Conservation (phyloP, 2,113 vertebrate genomes). For the Plecturocebus donacophilus region DNA sequence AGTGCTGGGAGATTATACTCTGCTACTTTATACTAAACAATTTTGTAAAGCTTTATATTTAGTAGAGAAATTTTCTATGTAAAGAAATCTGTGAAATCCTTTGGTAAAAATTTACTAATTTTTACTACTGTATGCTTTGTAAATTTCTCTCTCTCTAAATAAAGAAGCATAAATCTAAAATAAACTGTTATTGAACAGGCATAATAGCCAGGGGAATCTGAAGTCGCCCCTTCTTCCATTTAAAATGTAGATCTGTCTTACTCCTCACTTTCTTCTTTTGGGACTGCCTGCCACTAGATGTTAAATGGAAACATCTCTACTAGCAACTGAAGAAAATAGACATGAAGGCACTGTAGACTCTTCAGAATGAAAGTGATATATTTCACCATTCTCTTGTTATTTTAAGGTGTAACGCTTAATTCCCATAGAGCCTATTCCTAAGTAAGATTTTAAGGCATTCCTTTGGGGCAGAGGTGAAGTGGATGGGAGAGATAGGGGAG, state of each 20-base stretch:
- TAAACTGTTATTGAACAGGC: neutral
- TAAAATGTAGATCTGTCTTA: constrained; percentile 49
- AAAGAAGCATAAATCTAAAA: constrained; percentile 22
- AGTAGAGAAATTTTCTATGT: constrained; percentile 5
- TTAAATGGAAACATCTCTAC: constrained; percentile 55
- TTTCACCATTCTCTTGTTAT: constrained; percentile 47
- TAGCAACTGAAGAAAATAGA: constrained; percentile 40
- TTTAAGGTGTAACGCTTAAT: constrained; percentile 42
- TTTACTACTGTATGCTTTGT: neutral
- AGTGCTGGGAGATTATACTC: neutral
- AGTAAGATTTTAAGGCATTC: neutral
- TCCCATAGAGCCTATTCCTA: neutral
- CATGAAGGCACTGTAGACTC: neutral
- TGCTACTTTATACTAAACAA: neutral
- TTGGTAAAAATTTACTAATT: constrained; percentile 38
- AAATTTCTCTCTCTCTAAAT: constrained; percentile 20
- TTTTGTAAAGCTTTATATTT: constrained; percentile 24
- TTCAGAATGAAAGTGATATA: constrained; percentile 53
- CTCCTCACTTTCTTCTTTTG: constrained; percentile 41
- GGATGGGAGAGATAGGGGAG: neutral
- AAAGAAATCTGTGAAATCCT: constrained; percentile 4
- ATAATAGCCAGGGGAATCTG: neutral
- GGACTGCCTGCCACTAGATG: neutral
- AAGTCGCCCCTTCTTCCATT: constrained; percentile 20
- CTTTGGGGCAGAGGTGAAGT: neutral